Base-by-base conservation (phyloP, 2,113 vertebrate genomes). In the Oxyruncus cristatus region DNA sequence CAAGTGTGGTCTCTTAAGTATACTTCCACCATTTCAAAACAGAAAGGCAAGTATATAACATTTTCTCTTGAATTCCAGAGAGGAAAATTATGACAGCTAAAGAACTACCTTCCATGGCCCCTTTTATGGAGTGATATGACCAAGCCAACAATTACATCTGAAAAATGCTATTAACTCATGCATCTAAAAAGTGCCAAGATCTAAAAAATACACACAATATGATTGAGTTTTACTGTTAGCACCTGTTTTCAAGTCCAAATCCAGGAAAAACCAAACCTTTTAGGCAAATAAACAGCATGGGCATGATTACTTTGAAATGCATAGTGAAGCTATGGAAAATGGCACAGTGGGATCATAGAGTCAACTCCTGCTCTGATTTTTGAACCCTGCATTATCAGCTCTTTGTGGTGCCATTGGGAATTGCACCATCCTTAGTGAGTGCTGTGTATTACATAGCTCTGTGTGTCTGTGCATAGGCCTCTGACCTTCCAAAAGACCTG, bases 11-110 rank as follows among this genome's bases (percentile, higher is more conserved):
- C 80, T 66, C 77, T 85, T 70, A 85, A 75, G 73, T 32, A 52
- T 17, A 89, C 19, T 84, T 74, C 18, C 26, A 68, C n/a, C 49
- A 76, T 63, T 58, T 93, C 47, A 82, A 88, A 94, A 42, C 39
- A 59, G 66, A 91, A 90, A 73, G 20, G 27, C 17, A 76, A 94
- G 30, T 8, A 12, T 46, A 44, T 47, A 73, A 20, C 49, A 63
- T 53, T 87, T 89, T 76, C 26, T 63, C 82, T 65, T 46, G n/a
- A 61, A 85, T 81, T 83, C 63, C 55, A 84, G 68, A 81, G 56
- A 85, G 49, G 50, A 88, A 88, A 88, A 88, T 21, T 22, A 39
- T 28, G 32, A 72, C 20, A 93, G 65, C 37, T 70, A 30, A 92
- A 94, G 58, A 41, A 27, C 44, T 85, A 37, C 33, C 39, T 78